Evolutionary conservation across 2,797 vertebrate species (phyloP).

Genomic region (Huso huso): DNA sequence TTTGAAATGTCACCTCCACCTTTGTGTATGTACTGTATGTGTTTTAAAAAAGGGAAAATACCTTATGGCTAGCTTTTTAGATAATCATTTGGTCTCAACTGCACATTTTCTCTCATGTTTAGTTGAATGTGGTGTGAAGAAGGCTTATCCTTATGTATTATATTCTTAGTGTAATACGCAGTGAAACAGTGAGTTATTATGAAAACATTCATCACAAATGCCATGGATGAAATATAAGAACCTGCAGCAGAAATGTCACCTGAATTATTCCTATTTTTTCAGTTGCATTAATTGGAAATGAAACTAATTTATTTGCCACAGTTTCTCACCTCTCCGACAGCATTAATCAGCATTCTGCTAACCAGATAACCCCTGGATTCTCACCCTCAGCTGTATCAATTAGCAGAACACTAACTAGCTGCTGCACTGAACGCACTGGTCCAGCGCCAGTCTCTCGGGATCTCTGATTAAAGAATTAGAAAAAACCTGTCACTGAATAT

Average conservation of each 20-base stretch:
- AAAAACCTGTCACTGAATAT: conserved; percentile 47
- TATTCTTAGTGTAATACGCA: too few species aligned
- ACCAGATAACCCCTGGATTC: conserved; percentile 49
- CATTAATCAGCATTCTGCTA: conserved; percentile 67
- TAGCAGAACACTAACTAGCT: conserved; percentile 47
- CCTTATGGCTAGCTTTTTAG: too few species aligned
- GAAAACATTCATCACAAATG: neutral
- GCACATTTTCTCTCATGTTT: too few species aligned
- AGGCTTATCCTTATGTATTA: too few species aligned
- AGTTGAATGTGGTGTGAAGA: too few species aligned
- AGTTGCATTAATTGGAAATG: conserved; percentile 26
- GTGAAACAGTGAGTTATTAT: too few species aligned
- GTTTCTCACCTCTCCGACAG: conserved; percentile 39
- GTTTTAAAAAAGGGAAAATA: too few species aligned
- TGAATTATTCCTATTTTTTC: neutral
- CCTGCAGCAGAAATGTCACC: conserved; percentile 26
- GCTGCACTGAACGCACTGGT: conserved; percentile 35
- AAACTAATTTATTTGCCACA: conserved; percentile 25
- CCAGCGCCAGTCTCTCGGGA: conserved; percentile 50
- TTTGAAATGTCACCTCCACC: too few species aligned
- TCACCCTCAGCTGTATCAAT: too few species aligned
- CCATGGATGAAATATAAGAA: conserved; percentile 30
- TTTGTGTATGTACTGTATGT: too few species aligned
- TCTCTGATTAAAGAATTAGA: conserved; percentile 59
- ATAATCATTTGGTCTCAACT: too few species aligned